Conservation (phyloP, 2,113 vertebrate genomes). For the Glaucomys volans region DNA sequence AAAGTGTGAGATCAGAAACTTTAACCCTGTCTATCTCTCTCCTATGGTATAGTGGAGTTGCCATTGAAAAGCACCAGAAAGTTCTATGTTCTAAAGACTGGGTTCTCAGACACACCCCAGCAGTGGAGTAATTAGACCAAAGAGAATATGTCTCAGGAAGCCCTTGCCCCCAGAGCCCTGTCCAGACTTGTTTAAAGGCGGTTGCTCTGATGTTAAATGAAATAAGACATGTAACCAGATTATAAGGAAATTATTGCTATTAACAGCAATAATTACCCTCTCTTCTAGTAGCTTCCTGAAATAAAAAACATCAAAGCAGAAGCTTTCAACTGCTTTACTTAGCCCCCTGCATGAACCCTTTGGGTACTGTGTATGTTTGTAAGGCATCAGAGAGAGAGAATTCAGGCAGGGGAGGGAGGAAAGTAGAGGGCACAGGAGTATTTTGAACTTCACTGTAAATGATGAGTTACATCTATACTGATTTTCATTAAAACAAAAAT, state of each 20-base stretch:
- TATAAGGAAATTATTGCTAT: constrained; percentile 74
- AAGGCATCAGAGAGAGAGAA: neutral
- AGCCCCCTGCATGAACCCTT: constrained; percentile 62
- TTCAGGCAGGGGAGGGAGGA: accelerated
- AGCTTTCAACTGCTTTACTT: constrained; percentile 63
- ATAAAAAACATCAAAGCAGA: constrained; percentile 80
- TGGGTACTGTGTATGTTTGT: neutral
- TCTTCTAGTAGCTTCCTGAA: constrained; percentile 80
- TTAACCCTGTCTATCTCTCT: neutral
- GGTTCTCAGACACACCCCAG: constrained; percentile 78
- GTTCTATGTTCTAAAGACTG: neutral
- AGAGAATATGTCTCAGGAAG: constrained; percentile 63
- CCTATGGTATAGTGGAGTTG: neutral
- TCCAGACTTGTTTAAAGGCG: constrained; percentile 73
- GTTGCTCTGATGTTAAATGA: constrained; percentile 78
- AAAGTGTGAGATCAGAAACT: neutral
- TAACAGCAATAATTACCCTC: constrained; percentile 75
- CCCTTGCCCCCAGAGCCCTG: neutral
- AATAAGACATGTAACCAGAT: constrained; percentile 79
- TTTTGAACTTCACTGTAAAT: neutral
- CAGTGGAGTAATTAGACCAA: constrained; percentile 84
- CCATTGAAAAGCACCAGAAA: neutral
- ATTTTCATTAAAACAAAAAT: constrained; percentile 1
- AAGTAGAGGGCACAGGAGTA: neutral
- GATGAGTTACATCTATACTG: neutral